Evolutionary conservation across 2,113 vertebrate species (phyloP).

Genomic region (Cnemophilus loriae): DNA sequence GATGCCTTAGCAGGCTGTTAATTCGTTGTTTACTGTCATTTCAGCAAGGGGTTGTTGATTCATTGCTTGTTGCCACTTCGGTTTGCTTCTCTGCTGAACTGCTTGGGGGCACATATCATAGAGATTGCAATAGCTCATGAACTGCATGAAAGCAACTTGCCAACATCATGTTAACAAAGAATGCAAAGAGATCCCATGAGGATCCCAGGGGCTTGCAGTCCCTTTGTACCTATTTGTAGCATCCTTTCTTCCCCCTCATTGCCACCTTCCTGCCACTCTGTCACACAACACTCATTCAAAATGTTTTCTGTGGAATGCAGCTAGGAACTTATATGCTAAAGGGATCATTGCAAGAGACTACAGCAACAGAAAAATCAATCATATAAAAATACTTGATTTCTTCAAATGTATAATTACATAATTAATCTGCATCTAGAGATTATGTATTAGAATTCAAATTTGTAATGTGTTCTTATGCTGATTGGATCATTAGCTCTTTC

Average conservation of each 20-base stretch:
- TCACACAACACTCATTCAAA: neutral
- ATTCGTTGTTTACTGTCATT: neutral
- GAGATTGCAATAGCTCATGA: neutral
- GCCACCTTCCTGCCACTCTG: neutral
- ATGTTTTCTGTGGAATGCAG: neutral
- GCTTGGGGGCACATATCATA: neutral
- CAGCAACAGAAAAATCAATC: neutral
- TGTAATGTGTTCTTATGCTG: neutral
- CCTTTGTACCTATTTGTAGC: neutral
- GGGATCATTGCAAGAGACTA: neutral
- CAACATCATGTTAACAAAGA: neutral
- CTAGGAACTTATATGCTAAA: neutral
- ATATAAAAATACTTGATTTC: neutral
- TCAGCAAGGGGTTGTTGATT: neutral
- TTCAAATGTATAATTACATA: neutral
- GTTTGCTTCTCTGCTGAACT: neutral
- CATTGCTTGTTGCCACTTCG: neutral
- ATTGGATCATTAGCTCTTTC: conserved; percentile 27
- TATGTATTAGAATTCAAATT: conserved; percentile 14
- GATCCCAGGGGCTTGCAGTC: neutral
- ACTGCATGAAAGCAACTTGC: neutral
- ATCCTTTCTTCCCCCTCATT: neutral
- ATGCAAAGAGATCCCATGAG: neutral
- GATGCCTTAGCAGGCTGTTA: neutral
- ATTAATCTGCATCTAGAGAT: neutral